These are phyloP conservation scores for Microcebus tavaratra DNA, from an alignment of 2,113 vertebrate genomes.

Conservation along the genomic window DNA sequence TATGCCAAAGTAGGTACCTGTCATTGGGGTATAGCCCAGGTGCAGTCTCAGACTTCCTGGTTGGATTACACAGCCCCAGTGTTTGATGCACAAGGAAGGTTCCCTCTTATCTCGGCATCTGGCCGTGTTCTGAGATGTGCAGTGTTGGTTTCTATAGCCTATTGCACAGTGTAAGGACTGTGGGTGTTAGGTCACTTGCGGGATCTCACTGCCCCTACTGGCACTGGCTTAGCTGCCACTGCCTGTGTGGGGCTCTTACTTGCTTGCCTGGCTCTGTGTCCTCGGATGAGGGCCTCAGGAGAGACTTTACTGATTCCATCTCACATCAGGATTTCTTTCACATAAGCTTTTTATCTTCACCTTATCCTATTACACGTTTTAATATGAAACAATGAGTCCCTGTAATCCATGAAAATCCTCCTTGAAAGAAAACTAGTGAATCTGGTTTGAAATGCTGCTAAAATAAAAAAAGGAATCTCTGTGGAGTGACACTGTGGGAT, in stretches of 20 bases:
- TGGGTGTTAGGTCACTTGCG: background rate
- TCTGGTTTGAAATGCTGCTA: conserved; percentile 59
- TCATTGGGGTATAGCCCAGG: background rate
- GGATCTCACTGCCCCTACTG: background rate
- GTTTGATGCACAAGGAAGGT: background rate
- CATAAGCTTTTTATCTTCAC: conserved; percentile 76
- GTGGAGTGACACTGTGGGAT: background rate
- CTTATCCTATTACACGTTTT: conserved; percentile 77
- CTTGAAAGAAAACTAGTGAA: conserved; percentile 69
- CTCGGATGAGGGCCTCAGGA: background rate
- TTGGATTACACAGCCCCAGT: background rate
- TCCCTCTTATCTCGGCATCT: background rate
- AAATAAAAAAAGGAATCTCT: background rate
- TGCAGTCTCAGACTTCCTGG: background rate
- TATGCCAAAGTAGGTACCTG: accelerated
- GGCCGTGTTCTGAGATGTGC: background rate
- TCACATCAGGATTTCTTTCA: conserved; percentile 68
- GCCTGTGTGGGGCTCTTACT: background rate
- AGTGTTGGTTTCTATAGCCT: background rate
- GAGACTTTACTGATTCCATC: conserved; percentile 62
- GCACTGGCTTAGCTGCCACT: background rate
- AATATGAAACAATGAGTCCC: conserved; percentile 72
- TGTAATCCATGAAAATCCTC: conserved; percentile 75
- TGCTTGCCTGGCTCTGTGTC: background rate
- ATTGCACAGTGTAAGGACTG: background rate